Evolutionary conservation across 2,113 vertebrate genomes (phyloP).

Genomic region (Rhodinocichla rosea): DNA sequence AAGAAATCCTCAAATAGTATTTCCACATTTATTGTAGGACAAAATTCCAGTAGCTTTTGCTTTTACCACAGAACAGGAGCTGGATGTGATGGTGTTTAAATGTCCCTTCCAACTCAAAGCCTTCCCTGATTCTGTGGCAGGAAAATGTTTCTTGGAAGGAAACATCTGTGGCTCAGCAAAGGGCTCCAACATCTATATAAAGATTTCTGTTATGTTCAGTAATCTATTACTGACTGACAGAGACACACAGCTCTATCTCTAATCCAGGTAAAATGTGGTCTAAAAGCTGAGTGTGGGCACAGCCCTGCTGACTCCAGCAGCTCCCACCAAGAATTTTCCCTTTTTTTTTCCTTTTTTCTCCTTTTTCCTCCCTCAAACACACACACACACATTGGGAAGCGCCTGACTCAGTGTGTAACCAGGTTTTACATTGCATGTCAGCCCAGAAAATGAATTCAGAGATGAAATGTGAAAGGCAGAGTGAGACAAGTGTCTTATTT

Average conservation of each 20-base stretch:
- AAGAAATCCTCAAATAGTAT: neutral
- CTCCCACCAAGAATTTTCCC: neutral
- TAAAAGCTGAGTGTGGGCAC: neutral
- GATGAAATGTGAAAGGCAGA: neutral
- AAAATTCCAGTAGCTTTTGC: constrained; percentile 4
- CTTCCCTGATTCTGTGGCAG: neutral
- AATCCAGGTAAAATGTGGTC: rapidly evolving
- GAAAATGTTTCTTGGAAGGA: constrained; percentile 65
- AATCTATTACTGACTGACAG: neutral
- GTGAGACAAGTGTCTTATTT: neutral
- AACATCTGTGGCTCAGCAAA: constrained; percentile 60
- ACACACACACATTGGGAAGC: rapidly evolving
- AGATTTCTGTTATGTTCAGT: neutral
- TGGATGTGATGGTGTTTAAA: neutral
- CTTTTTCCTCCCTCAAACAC: neutral
- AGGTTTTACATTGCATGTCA: neutral
- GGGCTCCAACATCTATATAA: neutral
- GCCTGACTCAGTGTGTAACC: neutral
- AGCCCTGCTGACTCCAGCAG: neutral
- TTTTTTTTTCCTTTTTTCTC: neutral
- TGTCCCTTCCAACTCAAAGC: neutral
- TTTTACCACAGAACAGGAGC: neutral
- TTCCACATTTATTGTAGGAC: neutral
- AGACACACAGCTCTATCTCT: neutral
- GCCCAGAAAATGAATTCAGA: neutral